Conservation (phyloP, 2,113 vertebrate genomes). For the Forbesichthys agassizii region DNA sequence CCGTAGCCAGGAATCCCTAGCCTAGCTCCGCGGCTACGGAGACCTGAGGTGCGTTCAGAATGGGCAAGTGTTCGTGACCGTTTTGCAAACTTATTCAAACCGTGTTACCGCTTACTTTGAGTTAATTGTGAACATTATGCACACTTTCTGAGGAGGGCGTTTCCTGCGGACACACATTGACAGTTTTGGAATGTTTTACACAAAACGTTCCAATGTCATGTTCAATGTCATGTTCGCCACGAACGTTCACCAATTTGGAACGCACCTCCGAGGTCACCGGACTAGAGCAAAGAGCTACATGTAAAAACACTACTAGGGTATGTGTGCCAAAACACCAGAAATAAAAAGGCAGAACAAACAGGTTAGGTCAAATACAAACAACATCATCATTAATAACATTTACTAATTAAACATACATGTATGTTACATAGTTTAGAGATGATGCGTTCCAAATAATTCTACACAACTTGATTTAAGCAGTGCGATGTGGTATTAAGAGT, state of each 20-base stretch:
- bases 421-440: constrained; percentile 26
- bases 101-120: no score
- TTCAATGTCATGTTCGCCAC: neutral
- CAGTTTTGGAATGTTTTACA: no score
- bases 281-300: constrained; percentile 26
- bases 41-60: neutral
- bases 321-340: constrained; percentile 24
- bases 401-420: constrained; percentile 8
- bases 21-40: constrained; percentile 46
- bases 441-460: neutral
- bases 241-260: neutral
- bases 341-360: constrained; percentile 59
- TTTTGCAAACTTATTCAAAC: no score
- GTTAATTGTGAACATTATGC: no score
- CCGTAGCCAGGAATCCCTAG: constrained; percentile 27
- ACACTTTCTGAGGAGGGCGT: no score
- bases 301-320: constrained; percentile 21
- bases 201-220: neutral
- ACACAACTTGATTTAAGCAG: constrained; percentile 10
- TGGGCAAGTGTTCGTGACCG: no score
- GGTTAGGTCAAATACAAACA: constrained; percentile 58
- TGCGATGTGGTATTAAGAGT: constrained; percentile 20
- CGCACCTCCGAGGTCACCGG: constrained; percentile 39
- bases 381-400: constrained; percentile 25
- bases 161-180: no score